Base-by-base conservation (phyloP, 1,140 invertebrate species). In the Bicyclus anynana region DNA sequence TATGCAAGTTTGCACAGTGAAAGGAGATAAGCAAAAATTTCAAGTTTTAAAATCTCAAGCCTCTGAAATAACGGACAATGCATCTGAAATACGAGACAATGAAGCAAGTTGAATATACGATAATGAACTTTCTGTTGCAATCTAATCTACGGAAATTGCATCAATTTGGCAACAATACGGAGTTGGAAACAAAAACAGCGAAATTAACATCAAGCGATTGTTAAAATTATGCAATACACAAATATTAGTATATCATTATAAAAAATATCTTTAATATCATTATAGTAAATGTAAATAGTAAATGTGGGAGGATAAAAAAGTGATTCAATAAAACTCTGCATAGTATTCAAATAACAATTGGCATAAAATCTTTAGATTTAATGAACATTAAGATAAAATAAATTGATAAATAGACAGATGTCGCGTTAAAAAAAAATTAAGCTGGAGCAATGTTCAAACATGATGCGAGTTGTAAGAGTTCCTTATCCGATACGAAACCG, bases 1-100 rank as follows among this genome's bases (percentile, higher is more conserved):
- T 71, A 69, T 63, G 65, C 61, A 63, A 71, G 49, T 18, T n/a
- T 54, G 59, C 58, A 54, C 54, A 59, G 72, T 72, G 74, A 77
- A 75, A 75, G 72, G 69, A 54, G 59, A 62, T 50, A 49, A 47
- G 37, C 37, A 48, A 4, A 37, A 56, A 50, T 14, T 6, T 33
- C 21, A 26, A 20, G 26, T n/a, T 40, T 51, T 44, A 52, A n/a
- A 7, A 44, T 21, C n/a, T 55, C 13, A n/a, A 50, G 35, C 42
- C 50, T 54, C 48, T 59, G 62, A 67, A 65, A 56, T 67, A 60
- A 20, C 17, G 35, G 18, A 51, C 38, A 51, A 58, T 51, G 47
- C 27, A 23, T 44, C 29, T 29, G 48, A 35, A 46, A 40, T 44
- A n/a, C 23, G 35, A 57, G 7, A 49, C 37, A 53, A 50, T 42